phyloP scores from a whole-genome alignment of 2,888 invertebrate genomes.

The Podabrus alpinus region DNA sequence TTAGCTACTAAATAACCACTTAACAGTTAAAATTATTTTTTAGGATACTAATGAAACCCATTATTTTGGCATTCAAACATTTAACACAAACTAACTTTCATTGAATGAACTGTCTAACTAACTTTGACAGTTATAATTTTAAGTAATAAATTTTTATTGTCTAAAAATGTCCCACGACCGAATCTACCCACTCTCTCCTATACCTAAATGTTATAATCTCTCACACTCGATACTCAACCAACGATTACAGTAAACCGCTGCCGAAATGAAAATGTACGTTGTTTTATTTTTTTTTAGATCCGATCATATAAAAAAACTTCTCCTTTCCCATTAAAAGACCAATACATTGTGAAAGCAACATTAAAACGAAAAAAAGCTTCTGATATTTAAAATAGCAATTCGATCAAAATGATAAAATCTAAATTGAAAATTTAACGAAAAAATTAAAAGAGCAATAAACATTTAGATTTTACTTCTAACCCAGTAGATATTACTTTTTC shows the following conservation, averaged over 20 bases:
- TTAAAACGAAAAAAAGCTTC: background rate
- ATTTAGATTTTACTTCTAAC: background rate
- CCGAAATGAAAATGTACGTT: background rate
- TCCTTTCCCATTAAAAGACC: background rate
- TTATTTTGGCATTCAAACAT: no score
- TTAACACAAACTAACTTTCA: no score
- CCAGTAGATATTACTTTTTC: background rate
- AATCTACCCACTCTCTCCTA: no score
- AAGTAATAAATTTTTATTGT: no score
- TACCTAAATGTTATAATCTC: no score
- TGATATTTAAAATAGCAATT: background rate
- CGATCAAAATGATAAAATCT: background rate
- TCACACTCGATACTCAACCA: no score
- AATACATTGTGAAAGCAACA: background rate
- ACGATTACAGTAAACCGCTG: background rate
- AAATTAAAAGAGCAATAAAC: background rate
- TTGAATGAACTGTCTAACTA: no score
- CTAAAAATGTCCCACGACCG: no score
- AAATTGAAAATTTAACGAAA: background rate
- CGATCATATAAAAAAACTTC: background rate
- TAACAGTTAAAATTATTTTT: no score
- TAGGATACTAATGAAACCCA: no score
- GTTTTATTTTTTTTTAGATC: background rate
- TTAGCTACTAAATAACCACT: no score
- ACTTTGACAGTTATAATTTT: no score